phyloP scores from a whole-genome alignment of 2,113 vertebrate species.

The Tetrao urogallus region DNA sequence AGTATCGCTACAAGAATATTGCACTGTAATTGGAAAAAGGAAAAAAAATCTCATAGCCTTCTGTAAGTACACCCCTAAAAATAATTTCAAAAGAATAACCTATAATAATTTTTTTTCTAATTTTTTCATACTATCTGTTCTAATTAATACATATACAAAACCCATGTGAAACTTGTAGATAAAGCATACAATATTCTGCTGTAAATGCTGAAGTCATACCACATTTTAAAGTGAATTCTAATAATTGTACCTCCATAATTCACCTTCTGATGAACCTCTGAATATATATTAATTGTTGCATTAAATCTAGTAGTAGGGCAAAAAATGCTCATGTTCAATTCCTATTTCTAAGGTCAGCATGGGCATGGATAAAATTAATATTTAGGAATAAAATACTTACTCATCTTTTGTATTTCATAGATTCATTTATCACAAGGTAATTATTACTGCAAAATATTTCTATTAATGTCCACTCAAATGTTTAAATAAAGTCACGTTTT shows the following conservation, averaged over 20 bases:
- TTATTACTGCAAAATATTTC: neutral
- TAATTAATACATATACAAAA: neutral
- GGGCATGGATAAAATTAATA: neutral
- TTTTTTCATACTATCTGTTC: neutral
- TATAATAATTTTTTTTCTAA: constrained; percentile 41
- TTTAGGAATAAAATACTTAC: neutral
- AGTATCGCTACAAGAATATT: constrained; percentile 32
- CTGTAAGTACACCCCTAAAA: constrained; percentile 25
- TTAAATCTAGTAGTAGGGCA: neutral
- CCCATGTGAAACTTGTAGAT: neutral
- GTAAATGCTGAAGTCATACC: neutral
- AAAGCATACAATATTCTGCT: neutral
- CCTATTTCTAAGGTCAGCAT: neutral
- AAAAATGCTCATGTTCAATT: neutral
- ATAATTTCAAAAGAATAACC: constrained; percentile 28
- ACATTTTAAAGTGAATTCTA: neutral
- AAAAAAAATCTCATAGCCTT: constrained; percentile 15
- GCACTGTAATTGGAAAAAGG: constrained; percentile 23
- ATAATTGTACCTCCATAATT: neutral
- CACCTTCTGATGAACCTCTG: neutral
- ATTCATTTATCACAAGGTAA: neutral
- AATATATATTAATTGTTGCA: neutral
- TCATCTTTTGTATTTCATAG: neutral
- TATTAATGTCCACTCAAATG: neutral
- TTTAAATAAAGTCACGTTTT: neutral